These are phyloP conservation scores for Drosophila fulvimacula DNA, from an alignment of 2,888 invertebrate genomes.

Conservation along the genomic window DNA sequence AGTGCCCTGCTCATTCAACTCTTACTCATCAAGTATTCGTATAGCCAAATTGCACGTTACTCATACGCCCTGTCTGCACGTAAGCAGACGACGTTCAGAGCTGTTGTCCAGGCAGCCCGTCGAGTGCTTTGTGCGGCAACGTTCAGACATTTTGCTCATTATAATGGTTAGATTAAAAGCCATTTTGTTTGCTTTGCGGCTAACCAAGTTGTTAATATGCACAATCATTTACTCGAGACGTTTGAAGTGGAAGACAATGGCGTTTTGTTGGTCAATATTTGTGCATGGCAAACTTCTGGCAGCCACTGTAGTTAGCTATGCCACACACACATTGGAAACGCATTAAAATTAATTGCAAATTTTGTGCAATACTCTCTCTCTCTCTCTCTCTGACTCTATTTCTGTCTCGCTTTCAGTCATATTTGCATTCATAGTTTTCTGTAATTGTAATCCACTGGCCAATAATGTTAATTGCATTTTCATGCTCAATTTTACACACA, in stretches of 20 bases:
- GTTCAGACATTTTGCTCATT: conserved; percentile 55
- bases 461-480: conserved; percentile 66
- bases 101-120: conserved; percentile 11
- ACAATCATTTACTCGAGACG: conserved; percentile 53
- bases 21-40: neutral
- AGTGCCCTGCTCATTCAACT: conserved; percentile 1
- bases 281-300: conserved; percentile 31
- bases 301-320: conserved; percentile 17
- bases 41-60: conserved; percentile 23
- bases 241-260: conserved; percentile 35
- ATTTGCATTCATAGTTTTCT: conserved; percentile 36
- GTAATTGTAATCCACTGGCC: conserved; percentile 57
- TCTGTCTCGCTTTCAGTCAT: neutral
- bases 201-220: conserved; percentile 68
- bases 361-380: conserved; percentile 14
- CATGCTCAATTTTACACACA: conserved; percentile 60
- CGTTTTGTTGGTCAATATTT: conserved; percentile 53
- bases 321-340: conserved; percentile 31
- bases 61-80: conserved; percentile 41
- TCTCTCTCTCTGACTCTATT: neutral
- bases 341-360: conserved; percentile 56
- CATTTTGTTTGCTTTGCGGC: conserved; percentile 75
- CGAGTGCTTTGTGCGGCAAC: conserved; percentile 25
- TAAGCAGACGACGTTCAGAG: conserved; percentile 25
- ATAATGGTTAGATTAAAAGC: conserved; percentile 73